Evolutionary conservation across 2,888 invertebrate species (phyloP).

Genomic region (Fabriciana adippe): DNA sequence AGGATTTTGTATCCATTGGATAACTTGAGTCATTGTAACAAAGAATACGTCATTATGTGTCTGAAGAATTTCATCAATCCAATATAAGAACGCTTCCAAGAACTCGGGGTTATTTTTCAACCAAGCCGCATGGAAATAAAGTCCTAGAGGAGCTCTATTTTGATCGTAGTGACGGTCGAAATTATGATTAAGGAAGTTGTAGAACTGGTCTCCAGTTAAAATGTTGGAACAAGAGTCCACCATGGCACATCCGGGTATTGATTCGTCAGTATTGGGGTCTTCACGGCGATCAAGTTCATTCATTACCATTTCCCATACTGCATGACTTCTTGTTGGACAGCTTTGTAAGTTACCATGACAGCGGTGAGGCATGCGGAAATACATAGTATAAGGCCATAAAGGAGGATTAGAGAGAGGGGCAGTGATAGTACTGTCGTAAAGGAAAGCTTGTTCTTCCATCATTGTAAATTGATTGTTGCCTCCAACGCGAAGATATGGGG

Average conservation of each 20-base stretch:
- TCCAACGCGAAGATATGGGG: constrained; percentile 94
- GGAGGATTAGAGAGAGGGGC: constrained; percentile 95
- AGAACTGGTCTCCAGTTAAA: constrained; percentile 95
- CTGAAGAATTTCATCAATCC: constrained; percentile 93
- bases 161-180: constrained; percentile 96
- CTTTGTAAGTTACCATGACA: constrained; percentile 96
- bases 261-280: constrained; percentile 94
- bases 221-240: constrained; percentile 97
- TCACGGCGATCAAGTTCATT: constrained; percentile 96
- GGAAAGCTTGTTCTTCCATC: constrained; percentile 98
- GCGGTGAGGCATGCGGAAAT: constrained; percentile 97
- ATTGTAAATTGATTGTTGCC: constrained; percentile 98
- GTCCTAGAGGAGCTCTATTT: constrained; percentile 93
- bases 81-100: constrained; percentile 94
- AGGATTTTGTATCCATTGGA: constrained; percentile 97
- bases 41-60: constrained; percentile 96
- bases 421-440: constrained; percentile 97
- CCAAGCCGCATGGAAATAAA: constrained; percentile 97
- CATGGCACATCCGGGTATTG: constrained; percentile 95
- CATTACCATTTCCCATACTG: constrained; percentile 98
- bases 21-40: constrained; percentile 97
- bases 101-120: constrained; percentile 95
- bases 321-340: constrained; percentile 95
- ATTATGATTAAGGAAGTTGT: constrained; percentile 96
- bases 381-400: constrained; percentile 99